A percentile compares a stretch with the other conserved stretches of the same genome.
Evolutionary conservation across 2,888 invertebrate species (phyloP).

Genomic region (Vandiemenella viatica): DNA sequence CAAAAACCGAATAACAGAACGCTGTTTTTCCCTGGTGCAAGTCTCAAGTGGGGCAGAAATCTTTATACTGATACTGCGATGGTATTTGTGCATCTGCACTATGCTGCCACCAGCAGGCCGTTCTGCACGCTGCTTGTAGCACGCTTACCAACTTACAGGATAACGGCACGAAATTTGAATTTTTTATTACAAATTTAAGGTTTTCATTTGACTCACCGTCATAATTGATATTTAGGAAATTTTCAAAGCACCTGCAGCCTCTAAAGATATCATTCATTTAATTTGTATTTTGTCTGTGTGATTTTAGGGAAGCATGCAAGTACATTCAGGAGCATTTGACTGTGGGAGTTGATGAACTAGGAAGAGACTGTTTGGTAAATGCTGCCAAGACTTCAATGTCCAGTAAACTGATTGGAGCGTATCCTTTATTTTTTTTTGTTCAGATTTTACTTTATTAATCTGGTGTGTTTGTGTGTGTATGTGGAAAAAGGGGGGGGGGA

Average conservation of each 20-base stretch:
- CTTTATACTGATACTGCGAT: too few relatives aligned
- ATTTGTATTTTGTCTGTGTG: not conserved
- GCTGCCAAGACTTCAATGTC: conserved; percentile 98
- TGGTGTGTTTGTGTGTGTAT: not conserved
- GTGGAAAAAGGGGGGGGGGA: not conserved
- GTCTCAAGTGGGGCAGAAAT: too few relatives aligned
- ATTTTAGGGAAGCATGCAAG: conserved; percentile 70
- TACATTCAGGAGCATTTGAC: conserved; percentile 93
- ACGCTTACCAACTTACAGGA: too few relatives aligned
- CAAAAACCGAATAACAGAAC: too few relatives aligned
- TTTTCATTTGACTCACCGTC: too few relatives aligned
- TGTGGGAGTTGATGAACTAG: conserved; percentile 78
- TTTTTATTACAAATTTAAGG: too few relatives aligned
- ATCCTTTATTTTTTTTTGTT: conserved; percentile 42
- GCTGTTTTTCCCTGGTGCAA: too few relatives aligned
- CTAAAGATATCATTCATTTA: not conserved
- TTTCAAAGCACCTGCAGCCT: not conserved
- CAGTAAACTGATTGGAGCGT: conserved; percentile 96
- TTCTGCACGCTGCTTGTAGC: too few relatives aligned
- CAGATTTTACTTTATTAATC: not conserved
- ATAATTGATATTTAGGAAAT: not conserved
- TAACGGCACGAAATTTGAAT: too few relatives aligned
- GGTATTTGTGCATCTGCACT: too few relatives aligned
- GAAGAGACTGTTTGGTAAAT: conserved; percentile 74
- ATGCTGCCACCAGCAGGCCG: too few relatives aligned